phyloP scores from a whole-genome alignment of 2,797 vertebrate genomes.

The Phrynocephalus guinanensis region DNA sequence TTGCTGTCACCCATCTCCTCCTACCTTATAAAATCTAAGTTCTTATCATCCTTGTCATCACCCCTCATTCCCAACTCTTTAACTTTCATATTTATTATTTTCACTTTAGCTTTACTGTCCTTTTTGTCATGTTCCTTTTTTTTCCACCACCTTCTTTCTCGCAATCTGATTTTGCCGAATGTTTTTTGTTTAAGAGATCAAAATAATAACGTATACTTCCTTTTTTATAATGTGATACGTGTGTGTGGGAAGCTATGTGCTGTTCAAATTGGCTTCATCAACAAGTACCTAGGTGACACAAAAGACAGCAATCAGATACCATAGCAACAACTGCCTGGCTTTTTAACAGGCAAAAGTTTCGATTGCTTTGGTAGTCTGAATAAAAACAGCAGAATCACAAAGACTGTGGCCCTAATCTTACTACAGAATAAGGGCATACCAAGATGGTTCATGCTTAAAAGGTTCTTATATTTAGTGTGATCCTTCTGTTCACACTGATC shows the following conservation, averaged over 20 bases:
- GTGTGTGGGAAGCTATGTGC: slow-evolving; percentile 34
- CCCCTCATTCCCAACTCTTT: too few relatives aligned
- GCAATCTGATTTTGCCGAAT: background rate
- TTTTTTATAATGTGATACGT: background rate
- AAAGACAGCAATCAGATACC: slow-evolving; percentile 42
- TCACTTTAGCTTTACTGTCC: too few relatives aligned
- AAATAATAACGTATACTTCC: background rate
- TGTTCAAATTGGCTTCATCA: slow-evolving; percentile 53
- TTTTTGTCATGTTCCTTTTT: too few relatives aligned
- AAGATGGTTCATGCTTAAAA: too few relatives aligned
- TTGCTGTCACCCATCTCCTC: too few relatives aligned
- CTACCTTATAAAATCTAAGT: too few relatives aligned
- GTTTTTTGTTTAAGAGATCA: background rate
- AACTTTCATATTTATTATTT: too few relatives aligned
- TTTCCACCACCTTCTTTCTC: too few relatives aligned
- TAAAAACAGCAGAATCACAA: slow-evolving; percentile 22
- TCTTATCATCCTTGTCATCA: too few relatives aligned
- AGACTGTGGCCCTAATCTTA: background rate
- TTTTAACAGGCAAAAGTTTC: slow-evolving; percentile 34
- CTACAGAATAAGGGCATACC: background rate
- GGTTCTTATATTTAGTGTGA: too few relatives aligned
- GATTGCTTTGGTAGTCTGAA: slow-evolving; percentile 41
- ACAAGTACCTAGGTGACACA: slow-evolving; percentile 20
- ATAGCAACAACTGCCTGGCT: slow-evolving; percentile 37
- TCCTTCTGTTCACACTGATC: too few relatives aligned